Percentiles rank a stretch among this genome's conserved stretches.
phyloP scores from a whole-genome alignment of 2,888 invertebrate genomes.

The Cerastoderma edule region DNA sequence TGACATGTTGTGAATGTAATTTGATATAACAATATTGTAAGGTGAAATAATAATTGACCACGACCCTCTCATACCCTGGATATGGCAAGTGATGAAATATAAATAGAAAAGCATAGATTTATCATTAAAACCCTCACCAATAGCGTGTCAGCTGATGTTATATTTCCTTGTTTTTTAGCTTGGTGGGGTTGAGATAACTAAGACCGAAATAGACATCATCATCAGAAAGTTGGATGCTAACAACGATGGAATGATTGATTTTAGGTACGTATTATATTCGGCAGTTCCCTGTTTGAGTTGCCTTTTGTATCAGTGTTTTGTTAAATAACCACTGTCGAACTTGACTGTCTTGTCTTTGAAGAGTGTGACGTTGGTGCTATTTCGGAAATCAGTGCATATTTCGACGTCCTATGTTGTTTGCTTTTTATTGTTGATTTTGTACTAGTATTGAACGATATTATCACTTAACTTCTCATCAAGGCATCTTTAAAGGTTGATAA shows the following conservation, averaged over 20 bases:
- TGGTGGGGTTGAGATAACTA: constrained; percentile 68
- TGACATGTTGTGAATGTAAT: not conserved
- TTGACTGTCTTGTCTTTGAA: not conserved
- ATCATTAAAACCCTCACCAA: too few relatives aligned
- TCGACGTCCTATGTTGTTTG: not conserved
- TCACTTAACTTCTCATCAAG: not conserved
- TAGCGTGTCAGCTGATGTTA: not conserved
- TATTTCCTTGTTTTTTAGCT: constrained; percentile 51
- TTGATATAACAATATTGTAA: not conserved
- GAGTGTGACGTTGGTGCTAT: not conserved
- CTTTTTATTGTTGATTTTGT: too few relatives aligned
- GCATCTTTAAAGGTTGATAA: too few relatives aligned
- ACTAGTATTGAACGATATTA: not conserved
- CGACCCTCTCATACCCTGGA: not conserved
- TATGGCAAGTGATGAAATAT: not conserved
- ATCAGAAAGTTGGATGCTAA: constrained; percentile 73
- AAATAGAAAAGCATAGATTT: not conserved
- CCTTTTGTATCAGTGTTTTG: not conserved
- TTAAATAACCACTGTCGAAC: not conserved
- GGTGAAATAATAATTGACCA: not conserved
- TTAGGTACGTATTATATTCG: constrained; percentile 36
- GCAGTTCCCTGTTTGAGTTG: not conserved
- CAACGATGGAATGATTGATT: constrained; percentile 76
- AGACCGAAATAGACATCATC: constrained; percentile 70
- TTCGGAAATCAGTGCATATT: not conserved